Conservation (phyloP, 2,888 invertebrate genomes). For the Aethes cnicana region DNA sequence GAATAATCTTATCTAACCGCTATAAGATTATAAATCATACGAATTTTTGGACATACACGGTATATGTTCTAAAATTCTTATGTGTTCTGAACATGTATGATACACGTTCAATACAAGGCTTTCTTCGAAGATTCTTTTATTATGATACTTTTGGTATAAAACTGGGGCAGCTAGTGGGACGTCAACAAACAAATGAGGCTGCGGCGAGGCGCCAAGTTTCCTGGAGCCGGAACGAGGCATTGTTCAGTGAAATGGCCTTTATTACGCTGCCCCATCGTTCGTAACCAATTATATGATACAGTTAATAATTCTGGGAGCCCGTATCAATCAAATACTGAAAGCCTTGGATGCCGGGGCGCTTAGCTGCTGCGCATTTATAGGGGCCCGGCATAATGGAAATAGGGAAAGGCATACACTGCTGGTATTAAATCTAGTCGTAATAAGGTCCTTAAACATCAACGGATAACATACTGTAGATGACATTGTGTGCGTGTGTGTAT, state of each 20-base stretch:
- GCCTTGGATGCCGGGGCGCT: slow-evolving; percentile 1
- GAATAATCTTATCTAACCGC: too few species aligned
- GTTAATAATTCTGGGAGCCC: slow-evolving; percentile 12
- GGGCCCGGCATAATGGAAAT: slow-evolving; percentile 5
- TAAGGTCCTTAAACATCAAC: too few species aligned
- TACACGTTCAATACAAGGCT: background rate
- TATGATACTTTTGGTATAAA: slow-evolving; percentile 21
- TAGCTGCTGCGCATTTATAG: slow-evolving; percentile 7
- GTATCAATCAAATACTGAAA: slow-evolving; percentile 21
- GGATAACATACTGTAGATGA: too few species aligned
- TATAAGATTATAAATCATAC: too few species aligned
- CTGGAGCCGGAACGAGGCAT: slow-evolving; percentile 49
- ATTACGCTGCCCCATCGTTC: slow-evolving; percentile 32
- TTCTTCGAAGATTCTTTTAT: slow-evolving; percentile 6
- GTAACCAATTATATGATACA: slow-evolving; percentile 18
- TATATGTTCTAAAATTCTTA: too few species aligned
- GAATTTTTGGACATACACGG: too few species aligned
- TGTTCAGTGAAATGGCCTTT: slow-evolving; percentile 37
- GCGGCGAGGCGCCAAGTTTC: slow-evolving; percentile 51
- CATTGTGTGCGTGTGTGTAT: too few species aligned
- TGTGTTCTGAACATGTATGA: too few species aligned
- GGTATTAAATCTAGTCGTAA: background rate
- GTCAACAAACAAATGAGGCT: slow-evolving; percentile 56
- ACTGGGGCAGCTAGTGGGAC: slow-evolving; percentile 32
- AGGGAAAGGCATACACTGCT: background rate